Evolutionary conservation across 2,113 vertebrate genomes (phyloP), one percentile per base, ranked within the genome.

Genomic region (Heterocephalus glaber): DNA sequence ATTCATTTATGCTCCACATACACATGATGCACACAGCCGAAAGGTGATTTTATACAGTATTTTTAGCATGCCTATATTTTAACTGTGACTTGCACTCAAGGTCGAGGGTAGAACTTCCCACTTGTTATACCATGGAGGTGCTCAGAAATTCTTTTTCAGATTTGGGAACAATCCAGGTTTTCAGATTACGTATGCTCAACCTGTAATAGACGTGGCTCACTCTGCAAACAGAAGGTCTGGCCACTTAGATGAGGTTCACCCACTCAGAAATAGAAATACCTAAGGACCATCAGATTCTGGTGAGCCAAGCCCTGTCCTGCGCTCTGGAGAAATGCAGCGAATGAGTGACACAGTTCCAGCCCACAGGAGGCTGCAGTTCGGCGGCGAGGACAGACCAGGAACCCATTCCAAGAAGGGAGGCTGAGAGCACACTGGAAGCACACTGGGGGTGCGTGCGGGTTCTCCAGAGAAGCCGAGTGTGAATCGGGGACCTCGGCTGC

Each of bases 341-440:
- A 1, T 2, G 1, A 54, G 20, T 0, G 9, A 26, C 20, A 0
- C 1, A 49, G 82, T 5, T 26, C 76, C 47, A 72, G 65, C 41
- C 49, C 68, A 77, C 0, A 16, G 1, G n/a, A 44, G n/a, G 12
- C 5, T 86, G 58, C 0, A 6, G 56, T 79, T 72, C n/a, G 7
- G n/a, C 9, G 10, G 13, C 3, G 10, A 81, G 76, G 56, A 80
- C 14, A 38, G 86, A 60, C 12, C 0, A 12, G 9, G 89, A 92
- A 58, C 19, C 81, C 5, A 4, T 24, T 17, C 3, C 47, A 49
- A 4, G n/a, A 22, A 56, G 80, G 61, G 56, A 86, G 56, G 65
- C 10, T 19, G 61, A 86, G 17, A n/a, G 68, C 56, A 13, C 1
- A 10, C 0, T 54, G 35, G 61, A 74, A 60, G 76, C 11, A 44